Percentiles rank a stretch among this genome's conserved stretches.
Conservation (phyloP, 2,797 vertebrate species). For the Eptatretus atami region DNA sequence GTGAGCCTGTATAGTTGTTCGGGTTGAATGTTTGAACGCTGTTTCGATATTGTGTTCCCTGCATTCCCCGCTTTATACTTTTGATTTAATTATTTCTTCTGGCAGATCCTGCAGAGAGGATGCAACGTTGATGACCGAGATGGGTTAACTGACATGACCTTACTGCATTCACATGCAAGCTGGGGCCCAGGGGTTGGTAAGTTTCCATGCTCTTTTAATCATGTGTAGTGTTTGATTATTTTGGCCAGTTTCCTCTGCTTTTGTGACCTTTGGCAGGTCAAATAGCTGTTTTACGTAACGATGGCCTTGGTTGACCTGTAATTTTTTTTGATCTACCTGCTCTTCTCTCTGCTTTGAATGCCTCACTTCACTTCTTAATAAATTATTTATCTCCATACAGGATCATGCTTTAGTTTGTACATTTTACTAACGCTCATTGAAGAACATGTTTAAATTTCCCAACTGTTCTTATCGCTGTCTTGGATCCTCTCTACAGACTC, state of each 20-base stretch:
- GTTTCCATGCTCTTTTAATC: slow-evolving; percentile 11
- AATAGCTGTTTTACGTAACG: not conserved
- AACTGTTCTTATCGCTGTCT: no score
- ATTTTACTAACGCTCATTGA: no score
- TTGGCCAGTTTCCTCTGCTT: not conserved
- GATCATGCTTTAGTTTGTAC: no score
- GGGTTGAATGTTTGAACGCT: no score
- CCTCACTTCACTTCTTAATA: no score
- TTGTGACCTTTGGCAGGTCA: not conserved
- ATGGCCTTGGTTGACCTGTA: not conserved
- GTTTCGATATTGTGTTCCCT: no score
- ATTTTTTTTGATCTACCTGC: no score
- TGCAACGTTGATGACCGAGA: slow-evolving; percentile 82
- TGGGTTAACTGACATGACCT: slow-evolving; percentile 80
- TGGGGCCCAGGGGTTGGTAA: slow-evolving; percentile 81
- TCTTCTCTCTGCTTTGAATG: no score
- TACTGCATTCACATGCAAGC: slow-evolving; percentile 80
- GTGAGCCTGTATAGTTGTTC: no score
- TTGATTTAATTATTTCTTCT: slow-evolving; percentile 2
- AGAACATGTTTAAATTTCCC: no score
- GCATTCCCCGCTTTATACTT: not conserved
- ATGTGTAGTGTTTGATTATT: not conserved
- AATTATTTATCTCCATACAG: no score
- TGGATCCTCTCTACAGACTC: no score
- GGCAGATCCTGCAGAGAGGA: slow-evolving; percentile 64